Evolutionary conservation across 2,797 vertebrate genomes (phyloP).

Genomic region (Glossophaga mutica): DNA sequence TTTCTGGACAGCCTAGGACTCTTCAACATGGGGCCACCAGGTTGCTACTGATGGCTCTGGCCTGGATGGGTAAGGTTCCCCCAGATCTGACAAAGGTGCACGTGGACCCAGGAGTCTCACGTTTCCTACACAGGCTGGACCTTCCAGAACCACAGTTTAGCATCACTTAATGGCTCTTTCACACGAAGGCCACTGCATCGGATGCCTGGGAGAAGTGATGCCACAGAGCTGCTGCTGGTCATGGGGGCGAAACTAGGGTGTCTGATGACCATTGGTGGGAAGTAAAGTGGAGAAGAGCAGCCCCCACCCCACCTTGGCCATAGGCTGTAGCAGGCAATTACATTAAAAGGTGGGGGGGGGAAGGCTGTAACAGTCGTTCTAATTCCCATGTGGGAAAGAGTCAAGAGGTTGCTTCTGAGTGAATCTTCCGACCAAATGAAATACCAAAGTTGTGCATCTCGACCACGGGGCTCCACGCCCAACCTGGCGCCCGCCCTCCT

Average conservation of each 20-base stretch:
- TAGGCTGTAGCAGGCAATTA: conserved; percentile 1
- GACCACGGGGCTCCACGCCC: background rate
- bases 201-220: background rate
- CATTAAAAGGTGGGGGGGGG: conserved; percentile 1
- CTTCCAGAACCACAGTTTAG: background rate
- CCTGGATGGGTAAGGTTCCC: background rate
- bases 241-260: background rate
- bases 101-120: accelerated
- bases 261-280: background rate
- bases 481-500: background rate
- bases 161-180: background rate
- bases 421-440: background rate
- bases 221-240: conserved; percentile 50
- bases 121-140: accelerated
- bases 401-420: conserved; percentile 43
- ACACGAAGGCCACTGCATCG: background rate
- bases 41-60: background rate
- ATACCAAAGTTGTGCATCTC: background rate
- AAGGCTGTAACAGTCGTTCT: conserved; percentile 46
- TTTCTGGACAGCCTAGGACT: background rate
- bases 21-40: accelerated
- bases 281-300: accelerated
- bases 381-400: conserved; percentile 61
- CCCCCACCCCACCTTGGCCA: accelerated
- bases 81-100: background rate